These are phyloP conservation scores for Acrobasis consociella DNA, from an alignment of 2,888 invertebrate species.

Conservation along the genomic window DNA sequence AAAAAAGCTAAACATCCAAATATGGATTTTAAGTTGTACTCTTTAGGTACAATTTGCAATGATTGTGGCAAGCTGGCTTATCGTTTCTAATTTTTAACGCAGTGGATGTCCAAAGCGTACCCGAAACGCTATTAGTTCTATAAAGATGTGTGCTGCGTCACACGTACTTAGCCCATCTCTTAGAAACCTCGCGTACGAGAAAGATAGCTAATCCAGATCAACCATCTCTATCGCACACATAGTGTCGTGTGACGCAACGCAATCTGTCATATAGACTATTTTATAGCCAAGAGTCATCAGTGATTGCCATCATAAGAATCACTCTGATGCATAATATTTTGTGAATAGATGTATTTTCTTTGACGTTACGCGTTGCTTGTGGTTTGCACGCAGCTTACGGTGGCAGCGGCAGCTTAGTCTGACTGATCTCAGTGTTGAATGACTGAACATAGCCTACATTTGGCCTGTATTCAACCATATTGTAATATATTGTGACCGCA, in stretches of 20 bases:
- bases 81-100: not conserved
- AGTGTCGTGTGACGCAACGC: too few species aligned
- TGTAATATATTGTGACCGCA: conserved; percentile 7
- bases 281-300: conserved; percentile 7
- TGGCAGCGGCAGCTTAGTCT: conserved; percentile 65
- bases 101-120: not conserved
- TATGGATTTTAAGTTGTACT: not conserved
- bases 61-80: not conserved
- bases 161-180: too few species aligned
- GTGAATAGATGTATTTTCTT: conserved; percentile 13
- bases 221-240: too few species aligned
- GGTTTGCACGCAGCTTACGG: conserved; percentile 20
- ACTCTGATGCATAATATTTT: conserved; percentile 23
- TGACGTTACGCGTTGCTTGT: conserved; percentile 21
- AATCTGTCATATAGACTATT: not conserved
- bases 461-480: not conserved
- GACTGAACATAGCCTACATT: not conserved
- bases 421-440: conserved; percentile 50
- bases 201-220: too few species aligned
- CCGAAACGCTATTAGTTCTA: not conserved
- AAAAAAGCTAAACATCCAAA: not conserved
- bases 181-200: too few species aligned
- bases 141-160: too few species aligned
- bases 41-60: not conserved
- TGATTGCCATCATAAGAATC: conserved; percentile 20